phyloP scores from a whole-genome alignment of 1,140 invertebrate species.

The Hycleus phaleratus region DNA sequence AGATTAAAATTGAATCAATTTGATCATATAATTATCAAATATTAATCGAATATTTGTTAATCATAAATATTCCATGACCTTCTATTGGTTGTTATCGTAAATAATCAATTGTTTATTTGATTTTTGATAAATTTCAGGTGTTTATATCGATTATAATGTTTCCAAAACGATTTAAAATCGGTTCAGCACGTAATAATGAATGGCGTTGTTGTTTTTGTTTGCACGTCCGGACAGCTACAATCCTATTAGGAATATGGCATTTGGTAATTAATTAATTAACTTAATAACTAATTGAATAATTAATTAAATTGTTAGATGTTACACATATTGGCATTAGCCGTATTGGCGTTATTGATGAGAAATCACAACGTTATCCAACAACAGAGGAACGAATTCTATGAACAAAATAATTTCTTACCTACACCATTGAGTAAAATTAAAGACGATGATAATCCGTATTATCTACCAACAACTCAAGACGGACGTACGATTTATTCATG shows the following conservation, averaged over 20 bases:
- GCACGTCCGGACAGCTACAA: conserved; percentile 74
- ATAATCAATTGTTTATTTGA: too few relatives aligned
- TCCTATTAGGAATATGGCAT: conserved; percentile 72
- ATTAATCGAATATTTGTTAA: too few relatives aligned
- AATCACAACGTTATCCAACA: conserved; percentile 48
- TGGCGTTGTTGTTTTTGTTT: conserved; percentile 74
- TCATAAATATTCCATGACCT: too few relatives aligned
- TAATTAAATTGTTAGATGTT: conserved; percentile 49
- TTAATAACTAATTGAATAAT: neutral
- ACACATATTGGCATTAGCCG: conserved; percentile 60
- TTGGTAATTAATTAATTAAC: conserved; percentile 53
- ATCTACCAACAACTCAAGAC: conserved; percentile 50
- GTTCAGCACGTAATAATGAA: conserved; percentile 54
- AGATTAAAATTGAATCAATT: too few relatives aligned
- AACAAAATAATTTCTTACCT: conserved; percentile 47
- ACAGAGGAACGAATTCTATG: conserved; percentile 21
- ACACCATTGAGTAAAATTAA: conserved; percentile 61
- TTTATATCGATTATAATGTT: conserved; percentile 43
- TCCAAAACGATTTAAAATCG: conserved; percentile 55
- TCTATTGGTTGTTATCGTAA: too few relatives aligned
- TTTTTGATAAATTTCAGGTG: neutral
- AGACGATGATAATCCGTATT: conserved; percentile 38
- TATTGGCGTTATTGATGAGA: conserved; percentile 63
- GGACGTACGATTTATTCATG: conserved; percentile 53
- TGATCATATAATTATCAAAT: too few relatives aligned